Evolutionary conservation across 2,113 vertebrate genomes (phyloP).

Genomic region (Muntiacus muntjak): DNA sequence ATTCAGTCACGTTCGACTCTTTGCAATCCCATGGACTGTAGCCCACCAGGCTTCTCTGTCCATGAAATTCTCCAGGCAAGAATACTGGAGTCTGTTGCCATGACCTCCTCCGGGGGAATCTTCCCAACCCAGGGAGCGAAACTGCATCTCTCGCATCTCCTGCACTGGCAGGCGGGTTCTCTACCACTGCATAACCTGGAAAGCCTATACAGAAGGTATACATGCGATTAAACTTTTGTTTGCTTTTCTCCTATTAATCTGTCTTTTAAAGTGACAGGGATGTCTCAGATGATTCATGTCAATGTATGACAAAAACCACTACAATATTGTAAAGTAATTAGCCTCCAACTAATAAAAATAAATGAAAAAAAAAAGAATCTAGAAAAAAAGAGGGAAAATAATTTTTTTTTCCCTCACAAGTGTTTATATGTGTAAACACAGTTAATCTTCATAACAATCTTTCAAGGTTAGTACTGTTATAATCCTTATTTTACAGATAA

Average conservation of each 20-base stretch:
- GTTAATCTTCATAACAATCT: neutral
- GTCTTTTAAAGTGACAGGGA: neutral
- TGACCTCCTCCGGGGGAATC: neutral
- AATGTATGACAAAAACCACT: too few relatives aligned
- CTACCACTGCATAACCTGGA: neutral
- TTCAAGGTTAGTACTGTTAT: neutral
- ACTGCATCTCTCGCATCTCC: neutral
- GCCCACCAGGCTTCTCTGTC: neutral
- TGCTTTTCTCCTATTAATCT: neutral
- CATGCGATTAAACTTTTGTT: neutral
- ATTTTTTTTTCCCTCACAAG: neutral
- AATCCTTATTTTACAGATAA: neutral
- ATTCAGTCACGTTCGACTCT: neutral
- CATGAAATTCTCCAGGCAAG: neutral
- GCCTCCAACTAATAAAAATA: too few relatives aligned
- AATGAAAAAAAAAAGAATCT: neutral
- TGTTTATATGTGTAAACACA: neutral
- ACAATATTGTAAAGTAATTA: too few relatives aligned
- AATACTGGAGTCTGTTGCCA: neutral
- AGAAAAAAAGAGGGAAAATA: neutral
- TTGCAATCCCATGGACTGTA: neutral
- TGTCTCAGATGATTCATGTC: neutral
- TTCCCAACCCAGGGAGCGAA: neutral
- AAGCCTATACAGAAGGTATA: neutral
- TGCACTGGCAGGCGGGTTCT: neutral